These are phyloP conservation scores for Rhysida immarginata DNA, from an alignment of 1,140 invertebrate species.

Conservation along the genomic window DNA sequence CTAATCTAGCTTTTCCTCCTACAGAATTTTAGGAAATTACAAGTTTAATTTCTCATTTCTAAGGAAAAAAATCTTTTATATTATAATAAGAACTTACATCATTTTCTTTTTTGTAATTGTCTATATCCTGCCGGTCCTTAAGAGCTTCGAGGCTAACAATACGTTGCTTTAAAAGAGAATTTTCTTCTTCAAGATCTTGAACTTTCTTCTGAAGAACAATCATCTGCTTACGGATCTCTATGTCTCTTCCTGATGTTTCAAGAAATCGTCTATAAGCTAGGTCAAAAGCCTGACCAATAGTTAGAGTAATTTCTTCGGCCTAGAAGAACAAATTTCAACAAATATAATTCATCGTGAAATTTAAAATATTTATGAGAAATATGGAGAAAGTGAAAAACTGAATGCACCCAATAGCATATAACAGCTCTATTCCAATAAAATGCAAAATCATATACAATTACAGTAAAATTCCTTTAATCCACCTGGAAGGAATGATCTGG, in stretches of 20 bases:
- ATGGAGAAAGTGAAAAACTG: no score
- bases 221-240: constrained; percentile 51
- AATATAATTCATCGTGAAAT: no score
- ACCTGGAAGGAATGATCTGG: no score
- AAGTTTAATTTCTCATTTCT: no score
- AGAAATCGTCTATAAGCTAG: constrained; percentile 74
- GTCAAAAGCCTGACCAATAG: constrained; percentile 94
- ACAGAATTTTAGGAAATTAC: no score
- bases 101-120: constrained; percentile 20
- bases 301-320: constrained; percentile 90
- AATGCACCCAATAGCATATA: no score
- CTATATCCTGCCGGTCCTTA: constrained; percentile 24
- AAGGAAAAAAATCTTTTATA: no score
- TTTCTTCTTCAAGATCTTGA: constrained; percentile 52
- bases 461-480: no score
- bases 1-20: no score
- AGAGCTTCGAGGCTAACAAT: constrained; percentile 21
- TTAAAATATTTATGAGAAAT: no score
- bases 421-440: no score
- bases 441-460: background rate
- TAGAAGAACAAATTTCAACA: constrained; percentile 22
- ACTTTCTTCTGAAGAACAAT: constrained; percentile 56
- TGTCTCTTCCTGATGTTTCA: constrained; percentile 56
- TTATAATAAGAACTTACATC: constrained; percentile 22
- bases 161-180: constrained; percentile 43